Base-by-base conservation (phyloP, 2,888 invertebrate species). In the Dryadula phaetusa region DNA sequence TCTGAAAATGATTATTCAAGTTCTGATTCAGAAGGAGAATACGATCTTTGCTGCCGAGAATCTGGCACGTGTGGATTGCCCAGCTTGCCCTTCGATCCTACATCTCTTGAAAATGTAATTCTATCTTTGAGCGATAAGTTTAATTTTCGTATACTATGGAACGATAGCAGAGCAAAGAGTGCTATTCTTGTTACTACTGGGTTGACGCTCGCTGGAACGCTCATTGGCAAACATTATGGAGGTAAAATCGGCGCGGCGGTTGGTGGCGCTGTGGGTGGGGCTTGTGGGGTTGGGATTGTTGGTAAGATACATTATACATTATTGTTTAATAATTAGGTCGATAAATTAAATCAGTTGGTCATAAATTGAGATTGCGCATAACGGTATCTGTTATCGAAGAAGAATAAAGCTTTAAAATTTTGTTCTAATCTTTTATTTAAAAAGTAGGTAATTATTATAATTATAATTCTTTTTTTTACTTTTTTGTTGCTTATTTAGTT, bases 251-350 rank as follows among this genome's bases (percentile, higher is more conserved):
- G 92, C 0, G 90, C 89, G 0, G 85, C 85, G 0, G 78, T 91
- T 0, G 92, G 92, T 0, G 87, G 90, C 0, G 87, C 86, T 0
- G 81, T 91, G 7, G 92, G 92, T 0, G 92, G 92, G 0, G 88
- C 77, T 6, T 90, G 91, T 62, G 90, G 90, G 3, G 66, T 89
- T n/a, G 91, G 91, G 0, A 72, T 90, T 58, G 82, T 85, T 62
- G 86, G 92, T 91, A 74, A 85, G 88, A 22, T 52, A 64, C 58
- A n/a, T n/a, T n/a, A n/a, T n/a, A n/a, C n/a, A n/a, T n/a, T n/a
- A n/a, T n/a, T n/a, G n/a, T n/a, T n/a, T n/a, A n/a, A n/a, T n/a
- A n/a, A n/a, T n/a, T n/a, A n/a, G n/a, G n/a, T n/a, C n/a, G n/a
- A n/a, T n/a, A n/a, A n/a, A n/a, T n/a, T n/a, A n/a, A n/a, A n/a